Conservation (phyloP, 1,140 invertebrate genomes). For the Gerris buenoi region DNA sequence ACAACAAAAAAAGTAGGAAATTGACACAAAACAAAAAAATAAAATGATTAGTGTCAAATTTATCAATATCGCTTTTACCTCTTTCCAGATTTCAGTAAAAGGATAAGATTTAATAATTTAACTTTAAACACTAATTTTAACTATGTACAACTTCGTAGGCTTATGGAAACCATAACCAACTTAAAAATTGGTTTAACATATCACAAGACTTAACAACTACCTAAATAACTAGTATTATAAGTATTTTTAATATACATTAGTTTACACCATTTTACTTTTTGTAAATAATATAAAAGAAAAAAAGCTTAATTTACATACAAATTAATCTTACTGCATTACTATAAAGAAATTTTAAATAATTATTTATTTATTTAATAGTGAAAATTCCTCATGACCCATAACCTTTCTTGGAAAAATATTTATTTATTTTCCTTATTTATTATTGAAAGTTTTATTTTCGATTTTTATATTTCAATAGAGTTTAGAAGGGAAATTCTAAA, state of each 20-base stretch:
- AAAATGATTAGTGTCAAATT: not conserved
- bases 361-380: not conserved
- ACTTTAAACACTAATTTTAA: not conserved
- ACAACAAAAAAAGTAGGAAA: not conserved
- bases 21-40: not conserved
- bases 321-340: not conserved
- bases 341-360: not conserved
- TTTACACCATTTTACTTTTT: not conserved
- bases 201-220: not conserved
- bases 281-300: slow-evolving; percentile 8
- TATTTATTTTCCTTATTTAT: too few relatives aligned
- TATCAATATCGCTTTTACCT: not conserved
- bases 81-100: not conserved
- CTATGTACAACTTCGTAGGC: slow-evolving; percentile 13
- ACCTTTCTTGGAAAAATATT: too few relatives aligned
- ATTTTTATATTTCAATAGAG: too few relatives aligned
- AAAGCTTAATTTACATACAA: not conserved
- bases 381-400: not conserved
- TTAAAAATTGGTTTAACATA: slow-evolving; percentile 9
- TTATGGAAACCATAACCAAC: slow-evolving; percentile 14
- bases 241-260: slow-evolving; percentile 7
- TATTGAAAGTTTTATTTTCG: too few relatives aligned
- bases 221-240: not conserved
- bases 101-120: not conserved
- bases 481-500: not conserved